Evolutionary conservation across 2,888 invertebrate species (phyloP).

Genomic region (Diaprepes abbreviatus): DNA sequence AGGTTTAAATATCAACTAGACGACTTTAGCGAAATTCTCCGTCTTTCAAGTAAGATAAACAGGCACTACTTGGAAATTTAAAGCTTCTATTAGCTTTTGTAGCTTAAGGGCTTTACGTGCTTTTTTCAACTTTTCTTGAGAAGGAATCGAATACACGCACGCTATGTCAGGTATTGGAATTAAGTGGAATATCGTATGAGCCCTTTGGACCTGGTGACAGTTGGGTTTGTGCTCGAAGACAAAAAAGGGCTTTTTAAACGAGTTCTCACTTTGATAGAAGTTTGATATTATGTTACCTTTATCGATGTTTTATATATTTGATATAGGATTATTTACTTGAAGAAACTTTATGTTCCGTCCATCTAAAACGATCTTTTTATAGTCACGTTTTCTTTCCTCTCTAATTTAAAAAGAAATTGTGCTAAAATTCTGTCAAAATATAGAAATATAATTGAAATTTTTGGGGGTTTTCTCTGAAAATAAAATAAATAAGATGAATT

Average conservation of each 20-base stretch:
- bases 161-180: constrained; percentile 14
- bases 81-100: constrained; percentile 11
- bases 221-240: neutral
- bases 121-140: constrained; percentile 10
- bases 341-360: no score
- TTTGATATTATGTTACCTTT: neutral
- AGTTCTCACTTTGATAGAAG: neutral
- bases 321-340: no score
- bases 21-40: neutral
- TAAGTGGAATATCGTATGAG: constrained; percentile 9
- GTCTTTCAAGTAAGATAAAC: constrained; percentile 3
- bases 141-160: constrained; percentile 5
- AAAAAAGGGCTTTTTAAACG: neutral
- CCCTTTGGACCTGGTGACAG: neutral
- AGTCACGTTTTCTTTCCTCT: no score
- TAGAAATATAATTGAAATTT: no score
- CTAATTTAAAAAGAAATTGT: no score
- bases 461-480: no score
- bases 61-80: constrained; percentile 7
- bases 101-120: constrained; percentile 2
- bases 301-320: no score
- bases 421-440: no score
- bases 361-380: no score
- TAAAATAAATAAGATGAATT: no score
- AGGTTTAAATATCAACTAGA: no score